Base-by-base conservation (phyloP, 2,113 vertebrate species). In the Zonotrichia leucophrys region DNA sequence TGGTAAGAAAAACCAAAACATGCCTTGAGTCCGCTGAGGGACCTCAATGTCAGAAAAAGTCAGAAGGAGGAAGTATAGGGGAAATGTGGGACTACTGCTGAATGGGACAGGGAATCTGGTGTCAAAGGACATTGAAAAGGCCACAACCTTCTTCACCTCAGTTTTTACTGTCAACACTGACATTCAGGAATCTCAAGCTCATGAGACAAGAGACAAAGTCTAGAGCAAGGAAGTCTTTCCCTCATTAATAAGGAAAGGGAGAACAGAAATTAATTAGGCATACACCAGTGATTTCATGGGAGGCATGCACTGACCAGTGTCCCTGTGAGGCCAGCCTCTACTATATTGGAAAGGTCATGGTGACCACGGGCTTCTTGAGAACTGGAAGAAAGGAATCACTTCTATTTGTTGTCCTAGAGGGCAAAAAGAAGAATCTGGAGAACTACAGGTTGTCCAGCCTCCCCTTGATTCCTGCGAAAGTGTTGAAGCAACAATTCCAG, bases 111-210 rank as follows among this genome's bases (percentile, higher is more conserved):
- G 28, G 30, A 69, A 53, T 74, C 13, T 90, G 24, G 7, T 46
- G 33, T 68, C 28, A 77, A 47, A 83, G 12, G 11, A 35, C 19
- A 35, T 27, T n/a, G 37, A 66, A 85, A 84, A 82, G n/a, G 17
- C 21, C 52, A 72, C 63, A 41, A 23, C 5, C 7, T 12, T 9
- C 31, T 86, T 91, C 0, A 0, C 4, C 27, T 70, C 13, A 20
- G 8, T 20, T 56, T 78, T 39, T 44, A 47, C 14, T 79, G 10
- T 58, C 53, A 79, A 27, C 24, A 31, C 9, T 19, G 49, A 49
- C 10, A 28, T 75, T 88, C 52, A 75, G n/a, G 23, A 86, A 74
- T 52, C 4, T 13, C 50, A 64, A 46, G 18, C 3, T 22, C 28
- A 46, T 35, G 37, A 88, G 17, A 39, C 12, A 19, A 69, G 14